Percentiles rank a stretch among this genome's conserved stretches.
These are phyloP conservation scores for Limenitis camilla DNA, from an alignment of 2,888 invertebrate species.

Conservation along the genomic window DNA sequence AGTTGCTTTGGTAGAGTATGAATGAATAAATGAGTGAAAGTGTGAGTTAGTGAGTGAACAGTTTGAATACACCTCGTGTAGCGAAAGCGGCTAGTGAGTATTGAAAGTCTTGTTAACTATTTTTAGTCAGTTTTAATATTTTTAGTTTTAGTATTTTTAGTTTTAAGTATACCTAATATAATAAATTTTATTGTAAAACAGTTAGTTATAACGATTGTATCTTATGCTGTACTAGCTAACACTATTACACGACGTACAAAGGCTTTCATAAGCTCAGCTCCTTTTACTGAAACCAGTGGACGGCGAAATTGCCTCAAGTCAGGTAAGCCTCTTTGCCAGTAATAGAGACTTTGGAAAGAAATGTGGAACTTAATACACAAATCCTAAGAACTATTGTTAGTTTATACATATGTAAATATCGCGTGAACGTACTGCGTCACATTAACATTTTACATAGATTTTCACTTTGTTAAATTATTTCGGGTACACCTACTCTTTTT, in stretches of 20 bases:
- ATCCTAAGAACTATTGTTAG: not conserved
- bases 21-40: too few relatives aligned
- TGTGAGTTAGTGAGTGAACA: too few relatives aligned
- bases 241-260: slow-evolving; percentile 38
- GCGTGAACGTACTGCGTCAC: not conserved
- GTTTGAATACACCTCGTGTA: too few relatives aligned
- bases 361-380: slow-evolving; percentile 10
- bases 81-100: too few relatives aligned
- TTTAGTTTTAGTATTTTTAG: too few relatives aligned
- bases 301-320: slow-evolving; percentile 67
- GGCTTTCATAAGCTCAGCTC: slow-evolving; percentile 53
- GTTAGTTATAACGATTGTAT: slow-evolving; percentile 10
- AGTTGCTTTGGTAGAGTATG: too few relatives aligned
- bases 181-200: not conserved
- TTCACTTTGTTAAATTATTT: not conserved
- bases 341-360: slow-evolving; percentile 35
- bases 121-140: too few relatives aligned
- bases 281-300: slow-evolving; percentile 62
- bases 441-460: not conserved
- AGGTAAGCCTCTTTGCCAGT: slow-evolving; percentile 70
- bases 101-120: too few relatives aligned
- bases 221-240: slow-evolving; percentile 16
- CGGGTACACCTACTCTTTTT: too few relatives aligned
- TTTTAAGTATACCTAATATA: not conserved
- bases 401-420: not conserved